Evolutionary conservation across 2,888 invertebrate species (phyloP).

Genomic region (Volucella inanis): DNA sequence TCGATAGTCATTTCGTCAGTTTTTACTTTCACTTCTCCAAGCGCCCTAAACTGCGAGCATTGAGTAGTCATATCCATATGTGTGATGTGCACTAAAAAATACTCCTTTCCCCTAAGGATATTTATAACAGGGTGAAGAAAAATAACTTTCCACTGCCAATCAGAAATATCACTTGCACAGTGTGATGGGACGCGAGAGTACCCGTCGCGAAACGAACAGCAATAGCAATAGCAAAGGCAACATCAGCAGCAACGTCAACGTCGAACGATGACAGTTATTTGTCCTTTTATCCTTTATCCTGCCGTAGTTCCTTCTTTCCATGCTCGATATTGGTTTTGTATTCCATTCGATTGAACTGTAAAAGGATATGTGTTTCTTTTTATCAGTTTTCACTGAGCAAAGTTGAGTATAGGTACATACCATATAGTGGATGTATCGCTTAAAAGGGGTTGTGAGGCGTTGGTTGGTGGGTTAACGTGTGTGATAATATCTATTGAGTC

Average conservation of each 20-base stretch:
- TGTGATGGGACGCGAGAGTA: background rate
- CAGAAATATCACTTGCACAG: slow-evolving; percentile 38
- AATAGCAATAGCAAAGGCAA: too few relatives aligned
- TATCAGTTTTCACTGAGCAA: slow-evolving; percentile 35
- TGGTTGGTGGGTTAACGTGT: background rate
- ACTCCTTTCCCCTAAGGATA: slow-evolving; percentile 31
- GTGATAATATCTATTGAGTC: slow-evolving; percentile 38
- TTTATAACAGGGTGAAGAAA: slow-evolving; percentile 7
- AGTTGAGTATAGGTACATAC: background rate
- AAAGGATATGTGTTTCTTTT: slow-evolving; percentile 41
- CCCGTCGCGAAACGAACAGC: slow-evolving; percentile 55
- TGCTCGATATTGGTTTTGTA: slow-evolving; percentile 40
- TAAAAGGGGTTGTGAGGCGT: background rate
- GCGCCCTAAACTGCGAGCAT: background rate
- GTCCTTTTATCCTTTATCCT: slow-evolving; percentile 49
- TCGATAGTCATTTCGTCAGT: slow-evolving; percentile 37
- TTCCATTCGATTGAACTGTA: slow-evolving; percentile 52
- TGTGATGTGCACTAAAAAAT: slow-evolving; percentile 7
- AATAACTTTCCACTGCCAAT: slow-evolving; percentile 52
- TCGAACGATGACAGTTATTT: slow-evolving; percentile 47
- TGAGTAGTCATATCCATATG: background rate
- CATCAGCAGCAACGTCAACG: background rate
- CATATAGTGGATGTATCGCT: too few relatives aligned
- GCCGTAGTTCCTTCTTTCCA: background rate
- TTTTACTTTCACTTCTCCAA: slow-evolving; percentile 11